Evolutionary conservation across 2,797 vertebrate genomes (phyloP), one percentile per base, ranked within the genome.

Genomic region (Apogon hyalosoma): DNA sequence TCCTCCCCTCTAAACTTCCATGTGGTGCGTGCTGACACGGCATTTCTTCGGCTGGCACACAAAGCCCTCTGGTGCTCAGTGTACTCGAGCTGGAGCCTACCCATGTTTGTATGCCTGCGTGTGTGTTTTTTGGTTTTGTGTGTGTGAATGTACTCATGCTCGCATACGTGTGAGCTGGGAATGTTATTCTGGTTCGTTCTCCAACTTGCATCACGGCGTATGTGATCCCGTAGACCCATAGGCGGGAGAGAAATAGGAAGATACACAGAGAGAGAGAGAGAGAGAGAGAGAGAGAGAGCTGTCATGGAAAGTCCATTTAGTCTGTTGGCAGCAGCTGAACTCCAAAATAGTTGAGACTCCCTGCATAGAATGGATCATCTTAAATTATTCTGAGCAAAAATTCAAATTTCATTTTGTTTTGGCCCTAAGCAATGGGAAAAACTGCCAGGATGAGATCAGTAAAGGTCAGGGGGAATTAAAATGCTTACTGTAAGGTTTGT

Each of bases 391-490:
- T 60, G 64, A 83, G 75, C 57, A 57, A 71, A 86, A 90, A 90
- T 90, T 90, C 73, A 82, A 89, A 83, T 88, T 89, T 82, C 53
- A 84, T 90, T 85, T 89, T 88, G 90, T 92, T 90, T 90, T 90
- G 83, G 90, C 88, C 79, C 77, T 62, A 49, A 92, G 88, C 87
- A 85, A 83, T 6, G 42, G 85, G 77, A 52, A 83, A 70, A 86
- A 77, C 77, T 83, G 87, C 78, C 87, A 65, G 77, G 66, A 70
- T 80, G 79, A 81, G 70, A 89, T 88, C 83, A 85, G 83, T 80
- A 89, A 90, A 91, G 90, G 90, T 91, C 90, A 91, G 84, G 53
- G 70, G 77, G 84, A 90, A 90, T 91, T 88, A 88, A 90, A 89
- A 90, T 90, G 87, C 88, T 87, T 90, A 89, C 82, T 87, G 77